phyloP scores from a whole-genome alignment of 2,113 vertebrate genomes.

The Phainopepla nitens region DNA sequence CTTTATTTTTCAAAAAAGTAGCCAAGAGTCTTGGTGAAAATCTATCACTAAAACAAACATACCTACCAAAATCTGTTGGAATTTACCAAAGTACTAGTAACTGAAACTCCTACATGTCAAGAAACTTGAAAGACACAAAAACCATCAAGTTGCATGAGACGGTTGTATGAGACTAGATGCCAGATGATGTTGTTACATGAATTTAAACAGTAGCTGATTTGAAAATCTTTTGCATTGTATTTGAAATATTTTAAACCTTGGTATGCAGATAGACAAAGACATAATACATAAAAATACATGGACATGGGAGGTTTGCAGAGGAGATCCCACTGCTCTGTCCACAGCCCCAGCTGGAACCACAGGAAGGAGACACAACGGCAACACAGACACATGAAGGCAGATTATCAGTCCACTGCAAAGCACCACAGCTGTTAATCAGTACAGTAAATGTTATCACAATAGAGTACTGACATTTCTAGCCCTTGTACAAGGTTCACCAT shows the following conservation, averaged over 20 bases:
- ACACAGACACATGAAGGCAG: neutral
- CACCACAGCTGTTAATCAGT: neutral
- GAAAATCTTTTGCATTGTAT: neutral
- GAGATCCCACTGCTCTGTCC: neutral
- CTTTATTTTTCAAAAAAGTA: neutral
- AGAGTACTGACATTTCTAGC: conserved; percentile 31
- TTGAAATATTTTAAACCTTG: neutral
- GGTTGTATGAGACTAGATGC: neutral
- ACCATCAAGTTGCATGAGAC: neutral
- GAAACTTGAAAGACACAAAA: neutral
- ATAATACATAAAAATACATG: neutral
- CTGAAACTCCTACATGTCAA: neutral
- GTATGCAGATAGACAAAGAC: neutral
- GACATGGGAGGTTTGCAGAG: neutral
- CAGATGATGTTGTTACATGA: neutral
- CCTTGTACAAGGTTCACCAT: neutral
- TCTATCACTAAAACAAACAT: neutral
- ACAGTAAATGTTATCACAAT: conserved; percentile 42
- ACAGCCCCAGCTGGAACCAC: neutral
- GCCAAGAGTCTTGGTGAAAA: neutral
- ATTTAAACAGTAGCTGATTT: neutral
- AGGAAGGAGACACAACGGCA: conserved; percentile 42
- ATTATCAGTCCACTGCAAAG: neutral
- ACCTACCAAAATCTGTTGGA: neutral
- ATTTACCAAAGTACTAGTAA: neutral